Evolutionary conservation across 2,888 invertebrate genomes (phyloP).

Genomic region (Troilus luridus): DNA sequence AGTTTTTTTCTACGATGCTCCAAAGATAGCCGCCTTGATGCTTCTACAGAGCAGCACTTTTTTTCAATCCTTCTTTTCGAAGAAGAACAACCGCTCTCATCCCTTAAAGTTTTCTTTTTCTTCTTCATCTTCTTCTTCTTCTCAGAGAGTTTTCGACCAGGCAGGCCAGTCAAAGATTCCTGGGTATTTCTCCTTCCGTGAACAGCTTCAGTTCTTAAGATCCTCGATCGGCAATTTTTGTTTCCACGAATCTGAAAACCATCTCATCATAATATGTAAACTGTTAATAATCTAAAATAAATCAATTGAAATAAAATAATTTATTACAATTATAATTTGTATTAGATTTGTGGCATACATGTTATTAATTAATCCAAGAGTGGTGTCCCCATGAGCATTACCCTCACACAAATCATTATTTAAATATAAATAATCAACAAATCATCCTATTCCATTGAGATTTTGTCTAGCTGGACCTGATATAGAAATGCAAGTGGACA

Average conservation of each 20-base stretch:
- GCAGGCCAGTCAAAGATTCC: not conserved
- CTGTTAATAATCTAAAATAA: not conserved
- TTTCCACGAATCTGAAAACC: conserved; percentile 55
- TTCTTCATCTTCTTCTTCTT: conserved; percentile 49
- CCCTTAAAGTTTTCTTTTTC: conserved; percentile 1
- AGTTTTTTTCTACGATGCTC: conserved; percentile 63
- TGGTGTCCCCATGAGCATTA: too few species aligned
- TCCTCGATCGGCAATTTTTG: conserved; percentile 41
- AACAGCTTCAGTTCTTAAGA: not conserved
- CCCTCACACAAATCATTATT: too few species aligned
- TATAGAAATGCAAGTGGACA: too few species aligned
- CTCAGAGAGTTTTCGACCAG: not conserved
- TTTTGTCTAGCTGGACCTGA: too few species aligned
- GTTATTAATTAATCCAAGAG: not conserved
- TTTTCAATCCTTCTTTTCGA: conserved; percentile 61
- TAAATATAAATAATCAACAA: too few species aligned
- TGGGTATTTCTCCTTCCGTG: conserved; percentile 27
- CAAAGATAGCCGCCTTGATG: conserved; percentile 58
- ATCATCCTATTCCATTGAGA: too few species aligned
- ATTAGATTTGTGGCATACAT: not conserved
- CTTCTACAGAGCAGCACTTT: conserved; percentile 59
- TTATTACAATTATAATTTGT: not conserved
- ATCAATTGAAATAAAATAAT: not conserved
- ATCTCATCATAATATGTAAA: not conserved
- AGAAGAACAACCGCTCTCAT: conserved; percentile 44